These are phyloP conservation scores for Myathropa florea DNA, from an alignment of 2,888 invertebrate genomes.

Conservation along the genomic window DNA sequence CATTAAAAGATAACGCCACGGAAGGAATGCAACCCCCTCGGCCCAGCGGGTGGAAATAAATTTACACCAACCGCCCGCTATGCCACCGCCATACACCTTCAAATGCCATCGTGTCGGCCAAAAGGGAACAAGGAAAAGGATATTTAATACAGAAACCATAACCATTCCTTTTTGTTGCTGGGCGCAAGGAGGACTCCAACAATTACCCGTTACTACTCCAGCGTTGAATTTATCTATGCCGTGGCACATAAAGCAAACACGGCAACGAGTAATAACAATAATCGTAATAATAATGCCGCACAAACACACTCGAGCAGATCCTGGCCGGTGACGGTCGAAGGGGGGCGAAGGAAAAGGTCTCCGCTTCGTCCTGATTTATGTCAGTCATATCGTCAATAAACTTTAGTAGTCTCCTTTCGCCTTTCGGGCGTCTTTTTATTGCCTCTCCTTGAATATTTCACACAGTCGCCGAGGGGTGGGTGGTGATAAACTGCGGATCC, in stretches of 20 bases:
- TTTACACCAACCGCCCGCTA: constrained; percentile 53
- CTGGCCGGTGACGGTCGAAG: background rate
- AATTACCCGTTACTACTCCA: constrained; percentile 71
- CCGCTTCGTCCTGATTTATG: constrained; percentile 73
- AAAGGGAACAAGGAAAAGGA: constrained; percentile 41
- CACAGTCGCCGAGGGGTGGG: background rate
- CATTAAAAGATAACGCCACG: constrained; percentile 65
- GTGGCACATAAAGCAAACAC: constrained; percentile 73
- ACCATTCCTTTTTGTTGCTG: constrained; percentile 8
- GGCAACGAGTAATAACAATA: constrained; percentile 74
- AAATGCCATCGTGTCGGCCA: constrained; percentile 40
- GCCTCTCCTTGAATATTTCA: constrained; percentile 64
- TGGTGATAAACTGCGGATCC: constrained; percentile 19
- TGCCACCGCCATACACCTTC: constrained; percentile 39
- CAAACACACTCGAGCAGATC: constrained; percentile 34
- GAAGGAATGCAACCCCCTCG: constrained; percentile 39
- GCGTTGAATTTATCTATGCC: constrained; percentile 71
- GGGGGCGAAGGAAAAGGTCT: constrained; percentile 27
- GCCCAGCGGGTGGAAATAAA: constrained; percentile 43
- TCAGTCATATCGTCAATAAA: constrained; percentile 75
- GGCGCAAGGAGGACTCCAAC: constrained; percentile 62
- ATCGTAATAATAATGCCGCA: constrained; percentile 72
- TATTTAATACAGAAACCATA: constrained; percentile 57
- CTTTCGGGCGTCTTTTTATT: constrained; percentile 70
- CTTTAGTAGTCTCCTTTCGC: constrained; percentile 68